Evolutionary conservation across 2,797 vertebrate species (phyloP).

Genomic region (Rhabdophis nuchalis): DNA sequence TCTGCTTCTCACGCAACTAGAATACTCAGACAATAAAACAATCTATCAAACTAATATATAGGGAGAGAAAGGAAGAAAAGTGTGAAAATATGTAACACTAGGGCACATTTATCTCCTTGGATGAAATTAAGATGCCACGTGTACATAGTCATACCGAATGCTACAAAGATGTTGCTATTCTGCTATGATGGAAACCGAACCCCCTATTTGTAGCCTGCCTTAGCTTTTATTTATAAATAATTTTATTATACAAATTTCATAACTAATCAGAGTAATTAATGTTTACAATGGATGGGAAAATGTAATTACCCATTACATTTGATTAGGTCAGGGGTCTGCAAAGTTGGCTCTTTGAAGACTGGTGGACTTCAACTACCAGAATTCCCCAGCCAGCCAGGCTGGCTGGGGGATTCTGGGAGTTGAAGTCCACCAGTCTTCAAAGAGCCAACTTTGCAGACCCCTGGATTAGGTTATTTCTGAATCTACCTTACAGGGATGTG

Average conservation of each 20-base stretch:
- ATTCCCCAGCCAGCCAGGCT: too few species aligned
- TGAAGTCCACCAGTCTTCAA: too few species aligned
- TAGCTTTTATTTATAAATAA: constrained; percentile 46
- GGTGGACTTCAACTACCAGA: too few species aligned
- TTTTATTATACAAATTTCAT: not conserved
- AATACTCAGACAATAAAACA: constrained; percentile 78
- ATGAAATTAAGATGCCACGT: constrained; percentile 66
- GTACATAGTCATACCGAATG: constrained; percentile 52
- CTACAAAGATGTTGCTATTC: constrained; percentile 50
- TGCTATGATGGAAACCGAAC: constrained; percentile 39
- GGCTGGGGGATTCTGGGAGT: too few species aligned
- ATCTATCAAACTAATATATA: constrained; percentile 82
- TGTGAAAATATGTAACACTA: constrained; percentile 69
- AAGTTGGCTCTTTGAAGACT: too few species aligned
- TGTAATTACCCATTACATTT: not conserved
- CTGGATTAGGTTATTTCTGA: not conserved
- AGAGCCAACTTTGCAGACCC: too few species aligned
- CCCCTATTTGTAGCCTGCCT: constrained; percentile 37
- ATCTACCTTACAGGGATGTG: not conserved
- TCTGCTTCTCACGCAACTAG: constrained; percentile 75
- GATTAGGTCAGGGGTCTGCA: too few species aligned
- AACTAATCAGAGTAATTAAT: not conserved
- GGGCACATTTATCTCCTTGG: constrained; percentile 66
- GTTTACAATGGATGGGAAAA: not conserved
- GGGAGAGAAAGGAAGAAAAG: constrained; percentile 71